Base-by-base conservation (phyloP, 2,888 invertebrate species). In the Mechanitis mazaeus region DNA sequence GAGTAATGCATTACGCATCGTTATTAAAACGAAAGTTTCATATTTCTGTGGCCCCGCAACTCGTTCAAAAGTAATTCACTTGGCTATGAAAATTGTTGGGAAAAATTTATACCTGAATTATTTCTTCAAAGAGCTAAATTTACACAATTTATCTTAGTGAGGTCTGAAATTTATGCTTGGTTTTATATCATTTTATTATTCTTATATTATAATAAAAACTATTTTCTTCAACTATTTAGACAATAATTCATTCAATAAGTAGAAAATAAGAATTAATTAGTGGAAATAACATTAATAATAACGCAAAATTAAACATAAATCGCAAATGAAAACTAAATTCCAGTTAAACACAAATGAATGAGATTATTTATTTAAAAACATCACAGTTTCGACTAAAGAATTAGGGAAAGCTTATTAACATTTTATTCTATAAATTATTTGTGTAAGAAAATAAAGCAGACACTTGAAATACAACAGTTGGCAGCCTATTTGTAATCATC, bases 41-140 rank as follows among this genome's bases (percentile, higher is more conserved):
- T 61, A 54, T 58, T 42, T 33, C 38, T 47, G 55, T 50, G 55
- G 58, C 56, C 58, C 55, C 61, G 46, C 54, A 58, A 58, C 61
- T 58, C 61, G 42, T 61, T 58, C 54, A 56, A 45, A 42, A 53
- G 58, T 61, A 61, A 61, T 61, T 61, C 58, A 61, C 58, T 61
- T 54, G 46, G 38, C 47, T 46, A 54, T 46, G 42, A 58, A 58
- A 61, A 55, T 50, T 57, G 55, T 61, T 54, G 20, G 57, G 56
- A 61, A 61, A 61, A 61, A 61, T 61, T 56, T 57, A 61, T 61
- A 61, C 54, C 54, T 54, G 38, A 61, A 61, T 54, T 58, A 61
- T 47, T 53, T 45, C 53, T 61, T 33, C 55, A 42, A 58, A 57
- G 42, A 55, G 33, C 47, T 56, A 54, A 59, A 54, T 45, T 54